Base-by-base conservation (phyloP, 2,113 vertebrate genomes). In the Notarius quadriscutis region DNA sequence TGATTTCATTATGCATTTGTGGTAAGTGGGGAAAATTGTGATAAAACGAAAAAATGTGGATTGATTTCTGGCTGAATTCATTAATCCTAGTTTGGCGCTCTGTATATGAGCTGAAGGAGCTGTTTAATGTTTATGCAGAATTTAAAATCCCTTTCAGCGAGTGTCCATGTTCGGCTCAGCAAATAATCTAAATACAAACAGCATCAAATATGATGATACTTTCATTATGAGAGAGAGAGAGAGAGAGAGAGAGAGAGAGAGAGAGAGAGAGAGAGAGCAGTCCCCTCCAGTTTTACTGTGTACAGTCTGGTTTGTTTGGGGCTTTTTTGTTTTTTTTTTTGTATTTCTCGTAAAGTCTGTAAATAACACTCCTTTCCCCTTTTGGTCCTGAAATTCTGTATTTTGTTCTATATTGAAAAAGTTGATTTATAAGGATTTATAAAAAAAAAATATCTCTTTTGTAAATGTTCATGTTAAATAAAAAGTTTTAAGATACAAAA, bases 361-460 rank as follows among this genome's bases (percentile, higher is more conserved):
- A 88, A 87, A 80, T 88, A 89, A 53, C 48, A 58, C 67, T 34
- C 71, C 82, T 10, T 71, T 72, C 67, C 63, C 90, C 83, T 88
- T 79, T 71, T 83, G 67, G 34, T 55, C 91, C 89, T 84, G 67
- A 94, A 93, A 95, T 93, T 93, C 93, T 95, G 94, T 95, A 94
- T 95, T 95, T 95, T 95, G 94, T 95, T 95, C 93, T 94, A 94
- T 91, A 93, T 93, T 92, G 90, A 94, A 92, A 92, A 95, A 93
- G 92, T 94, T 95, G 94, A 95, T 95, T 95, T 95, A 94, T 95
- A 95, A 95, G 92, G 93, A 93, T 95, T 95, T 95, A 93, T 93
- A 92, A 93, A 93, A 92, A 93, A 91, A 90, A 92, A 93, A 94
- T n/a, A 92, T 95, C 93, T 92, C 94, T 95, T 91, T 95, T 95